Conservation (phyloP, 1,140 invertebrate species). For the Drosophila pectinifera region DNA sequence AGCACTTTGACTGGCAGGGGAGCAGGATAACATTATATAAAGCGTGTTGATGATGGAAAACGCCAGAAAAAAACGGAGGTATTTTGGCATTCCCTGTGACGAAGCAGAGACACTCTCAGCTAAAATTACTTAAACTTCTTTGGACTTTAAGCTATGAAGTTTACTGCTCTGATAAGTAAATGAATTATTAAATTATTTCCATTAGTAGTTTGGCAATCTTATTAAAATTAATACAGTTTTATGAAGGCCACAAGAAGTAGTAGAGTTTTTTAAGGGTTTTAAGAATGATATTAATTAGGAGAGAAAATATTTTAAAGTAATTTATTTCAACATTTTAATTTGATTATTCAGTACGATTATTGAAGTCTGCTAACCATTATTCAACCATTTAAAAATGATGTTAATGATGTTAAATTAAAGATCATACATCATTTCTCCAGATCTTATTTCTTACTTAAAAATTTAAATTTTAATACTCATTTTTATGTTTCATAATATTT, state of each 20-base stretch:
- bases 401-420: no score
- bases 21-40: constrained; percentile 37
- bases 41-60: constrained; percentile 45
- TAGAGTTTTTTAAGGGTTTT: neutral
- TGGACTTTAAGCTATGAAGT: neutral
- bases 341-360: no score
- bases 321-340: neutral
- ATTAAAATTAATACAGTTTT: neutral
- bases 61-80: constrained; percentile 1
- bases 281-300: neutral
- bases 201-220: no score
- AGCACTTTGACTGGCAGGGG: constrained; percentile 58
- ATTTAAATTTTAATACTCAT: neutral
- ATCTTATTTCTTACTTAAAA: neutral
- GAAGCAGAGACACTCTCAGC: constrained; percentile 6
- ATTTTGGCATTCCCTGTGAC: neutral
- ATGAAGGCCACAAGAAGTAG: no score
- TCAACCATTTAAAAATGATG: no score
- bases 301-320: neutral
- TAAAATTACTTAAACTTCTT: neutral
- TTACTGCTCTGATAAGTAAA: neutral
- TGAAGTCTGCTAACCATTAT: no score
- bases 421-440: no score
- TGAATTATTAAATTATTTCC: no score
- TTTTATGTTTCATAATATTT: neutral